Base-by-base conservation (phyloP, 2,113 vertebrate species). In the Dasyprocta punctata region DNA sequence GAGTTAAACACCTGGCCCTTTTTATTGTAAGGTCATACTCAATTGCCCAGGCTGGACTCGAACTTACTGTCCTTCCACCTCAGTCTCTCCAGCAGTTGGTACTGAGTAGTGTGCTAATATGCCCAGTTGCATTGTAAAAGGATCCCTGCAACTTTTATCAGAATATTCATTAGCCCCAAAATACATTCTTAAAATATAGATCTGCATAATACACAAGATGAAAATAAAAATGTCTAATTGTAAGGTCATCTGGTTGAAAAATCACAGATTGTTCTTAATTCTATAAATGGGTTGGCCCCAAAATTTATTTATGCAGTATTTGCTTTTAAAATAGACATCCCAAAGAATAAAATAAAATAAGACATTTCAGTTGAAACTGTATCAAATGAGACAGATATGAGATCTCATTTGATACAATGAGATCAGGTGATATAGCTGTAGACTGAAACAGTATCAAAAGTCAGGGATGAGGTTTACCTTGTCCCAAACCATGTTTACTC, bases 131-230 rank as follows among this genome's bases (percentile, higher is more conserved):
- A 10, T 33, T 58, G 44, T 63, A 82, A 89, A 80, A 85, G 14
- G 26, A 56, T 77, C 38, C 60, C 63, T 75, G 14, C 16, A 89
- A 49, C 33, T 85, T 94, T 36, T 83, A 89, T 61, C 38, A 73
- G 38, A 92, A 89, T 86, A 78, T 73, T 90, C 41, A 28, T 86
- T 89, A 96, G 83, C 26, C 49, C 90, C 84, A 91, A 75, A 78
- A 73, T 19, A 71, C 41, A 44, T 36, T 91, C 30, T 80, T 87
- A 87, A 41, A 85, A 47, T 69, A 54, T 9, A 58, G 5, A 63
- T 86, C n/a, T 84, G n/a, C 54, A 44, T 87, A 83, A 61, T 78
- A 81, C 24, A 8, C 3, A 33, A 85, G 14, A 92, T 20, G 87
- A 67, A 33, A 16, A 26, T n/a, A 41, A 78, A 78, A 24, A 22